Evolutionary conservation across 1,140 invertebrate species (phyloP), one percentile per base, ranked within the genome.

Genomic region (Lepeophtheirus salmonis): DNA sequence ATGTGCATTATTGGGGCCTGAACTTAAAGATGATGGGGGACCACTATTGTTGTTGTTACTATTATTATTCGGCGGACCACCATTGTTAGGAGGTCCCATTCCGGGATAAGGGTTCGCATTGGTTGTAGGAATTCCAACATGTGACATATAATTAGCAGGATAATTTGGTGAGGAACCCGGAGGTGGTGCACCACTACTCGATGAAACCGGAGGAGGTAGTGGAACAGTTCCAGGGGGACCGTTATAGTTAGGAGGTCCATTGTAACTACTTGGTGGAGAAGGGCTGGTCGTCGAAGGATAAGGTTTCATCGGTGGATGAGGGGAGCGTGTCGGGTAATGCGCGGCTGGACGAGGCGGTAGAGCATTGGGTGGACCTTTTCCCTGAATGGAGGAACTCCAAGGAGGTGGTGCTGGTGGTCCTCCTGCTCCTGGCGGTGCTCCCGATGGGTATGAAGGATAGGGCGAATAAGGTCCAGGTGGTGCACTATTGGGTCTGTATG

Each of bases 171-270:
- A n/a, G 30, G 10, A 41, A 41, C n/a, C n/a, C n/a, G 10, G 30
- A n/a, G 10, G n/a, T 10, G 30, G 30, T n/a, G 30, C 10, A 41
- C n/a, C 10, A 41, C 30, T n/a, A n/a, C 10, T 12, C 10, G 30
- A 10, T 12, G 10, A 10, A n/a, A 10, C n/a, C n/a, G 30, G n/a
- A 12, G 30, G 30, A 41, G 30, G 30, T n/a, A 12, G 30, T n/a
- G n/a, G 10, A n/a, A 10, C 30, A 10, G 30, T 10, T 12, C 10
- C 30, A 41, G 30, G 30, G 10, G 30, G 30, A 10, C 30, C 30
- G n/a, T 41, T 41, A n/a, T 41, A 41, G n/a, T n/a, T 41, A n/a
- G 50, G 50, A 16, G 50, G 50, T 22, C 50, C 50, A 21, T 52
- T 52, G 21, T 52, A 52, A 16, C n/a, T 41, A n/a, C n/a, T 41